These are phyloP conservation scores for Spinus pinus DNA, from an alignment of 2,797 vertebrate species.

Conservation along the genomic window DNA sequence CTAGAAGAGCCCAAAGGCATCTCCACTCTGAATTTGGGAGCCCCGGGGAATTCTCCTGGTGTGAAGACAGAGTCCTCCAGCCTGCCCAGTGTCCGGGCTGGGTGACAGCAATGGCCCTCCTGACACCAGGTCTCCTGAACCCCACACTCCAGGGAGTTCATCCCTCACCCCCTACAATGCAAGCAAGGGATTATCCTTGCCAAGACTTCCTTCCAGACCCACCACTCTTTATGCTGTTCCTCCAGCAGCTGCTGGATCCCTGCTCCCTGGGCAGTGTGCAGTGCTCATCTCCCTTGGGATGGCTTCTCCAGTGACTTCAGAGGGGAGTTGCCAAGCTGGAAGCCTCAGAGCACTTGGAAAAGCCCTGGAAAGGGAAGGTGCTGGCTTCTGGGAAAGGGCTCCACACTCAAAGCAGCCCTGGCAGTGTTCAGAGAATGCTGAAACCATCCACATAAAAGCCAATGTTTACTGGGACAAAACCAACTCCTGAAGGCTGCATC, in stretches of 20 bases:
- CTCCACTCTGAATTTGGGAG: background rate
- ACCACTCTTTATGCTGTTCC: background rate
- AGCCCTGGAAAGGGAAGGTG: background rate
- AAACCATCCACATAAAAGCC: background rate
- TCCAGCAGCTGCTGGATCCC: background rate
- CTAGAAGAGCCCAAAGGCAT: background rate
- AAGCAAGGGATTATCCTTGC: background rate
- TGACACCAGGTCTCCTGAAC: background rate
- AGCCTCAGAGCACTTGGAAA: background rate
- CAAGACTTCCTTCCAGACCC: background rate
- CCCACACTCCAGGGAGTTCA: fast-evolving
- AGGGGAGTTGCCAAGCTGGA: background rate
- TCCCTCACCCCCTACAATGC: background rate
- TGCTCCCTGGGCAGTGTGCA: fast-evolving
- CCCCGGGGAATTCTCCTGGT: background rate
- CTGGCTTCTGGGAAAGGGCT: background rate
- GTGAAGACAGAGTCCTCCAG: background rate
- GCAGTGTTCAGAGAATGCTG: background rate
- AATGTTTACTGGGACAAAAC: background rate
- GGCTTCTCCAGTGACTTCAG: background rate
- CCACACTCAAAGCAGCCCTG: background rate
- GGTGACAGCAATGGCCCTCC: background rate
- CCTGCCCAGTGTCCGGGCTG: fast-evolving
- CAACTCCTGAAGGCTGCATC: background rate
- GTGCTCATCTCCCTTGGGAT: background rate